Conservation (phyloP, 2,797 vertebrate genomes). For the Protonibea diacanthus region DNA sequence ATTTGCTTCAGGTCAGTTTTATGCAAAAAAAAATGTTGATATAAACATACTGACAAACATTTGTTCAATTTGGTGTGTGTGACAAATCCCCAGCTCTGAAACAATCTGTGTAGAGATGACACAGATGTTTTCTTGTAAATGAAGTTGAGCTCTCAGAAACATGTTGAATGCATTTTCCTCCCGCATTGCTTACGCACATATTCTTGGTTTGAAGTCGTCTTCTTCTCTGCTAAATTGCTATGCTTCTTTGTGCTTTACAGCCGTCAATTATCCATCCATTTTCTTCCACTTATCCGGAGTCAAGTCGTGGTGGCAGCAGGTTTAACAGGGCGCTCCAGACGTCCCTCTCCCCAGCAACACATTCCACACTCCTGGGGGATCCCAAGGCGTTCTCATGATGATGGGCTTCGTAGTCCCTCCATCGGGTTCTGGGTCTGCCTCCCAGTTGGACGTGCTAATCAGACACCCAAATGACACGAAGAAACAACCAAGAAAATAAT, state of each 20-base stretch:
- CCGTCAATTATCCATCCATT: background rate
- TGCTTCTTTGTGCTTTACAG: background rate
- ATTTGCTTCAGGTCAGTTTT: slow-evolving; percentile 24
- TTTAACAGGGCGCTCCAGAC: too few relatives aligned
- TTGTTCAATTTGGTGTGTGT: slow-evolving; percentile 1
- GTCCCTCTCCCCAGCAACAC: too few relatives aligned
- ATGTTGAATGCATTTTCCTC: slow-evolving; percentile 1
- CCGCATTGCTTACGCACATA: background rate
- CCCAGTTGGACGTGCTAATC: too few relatives aligned
- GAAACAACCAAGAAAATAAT: background rate
- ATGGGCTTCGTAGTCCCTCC: too few relatives aligned
- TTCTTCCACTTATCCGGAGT: too few relatives aligned
- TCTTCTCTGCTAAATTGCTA: background rate
- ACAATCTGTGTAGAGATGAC: slow-evolving; percentile 2
- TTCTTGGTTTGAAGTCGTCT: background rate
- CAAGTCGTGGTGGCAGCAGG: background rate
- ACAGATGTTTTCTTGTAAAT: slow-evolving; percentile 6
- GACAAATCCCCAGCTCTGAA: slow-evolving; percentile 6
- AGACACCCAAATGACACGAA: too few relatives aligned
- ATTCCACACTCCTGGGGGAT: too few relatives aligned
- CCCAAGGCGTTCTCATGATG: too few relatives aligned
- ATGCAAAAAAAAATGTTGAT: slow-evolving; percentile 18
- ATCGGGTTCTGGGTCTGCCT: too few relatives aligned
- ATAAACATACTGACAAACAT: slow-evolving; percentile 10
- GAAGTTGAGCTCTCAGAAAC: slow-evolving; percentile 1